These are phyloP conservation scores for Mythimna pallens DNA, from an alignment of 2,888 invertebrate species.

Conservation along the genomic window DNA sequence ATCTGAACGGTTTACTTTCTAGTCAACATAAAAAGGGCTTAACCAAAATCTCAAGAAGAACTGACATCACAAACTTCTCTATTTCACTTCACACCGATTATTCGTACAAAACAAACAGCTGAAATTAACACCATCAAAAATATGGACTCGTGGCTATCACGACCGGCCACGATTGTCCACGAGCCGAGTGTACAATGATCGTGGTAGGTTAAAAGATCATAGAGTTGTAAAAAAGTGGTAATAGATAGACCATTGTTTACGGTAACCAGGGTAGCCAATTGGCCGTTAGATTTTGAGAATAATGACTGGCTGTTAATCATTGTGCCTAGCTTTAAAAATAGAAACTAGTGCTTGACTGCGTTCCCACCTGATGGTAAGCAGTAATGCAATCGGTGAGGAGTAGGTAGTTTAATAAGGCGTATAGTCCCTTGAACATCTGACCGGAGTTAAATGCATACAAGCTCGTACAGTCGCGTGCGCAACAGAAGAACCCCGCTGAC, in stretches of 20 bases:
- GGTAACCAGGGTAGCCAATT: slow-evolving; percentile 3
- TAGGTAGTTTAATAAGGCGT: too few relatives aligned
- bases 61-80: not conserved
- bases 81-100: not conserved
- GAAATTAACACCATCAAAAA: not conserved
- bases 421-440: too few relatives aligned
- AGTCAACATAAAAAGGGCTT: not conserved
- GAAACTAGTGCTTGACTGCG: too few relatives aligned
- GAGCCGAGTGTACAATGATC: slow-evolving; percentile 9
- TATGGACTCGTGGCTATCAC: slow-evolving; percentile 3
- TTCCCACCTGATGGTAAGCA: too few relatives aligned
- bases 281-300: slow-evolving; percentile 16
- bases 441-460: too few relatives aligned
- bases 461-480: too few relatives aligned
- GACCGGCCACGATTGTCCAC: slow-evolving; percentile 3
- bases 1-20: not conserved
- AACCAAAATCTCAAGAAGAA: not conserved
- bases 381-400: too few relatives aligned
- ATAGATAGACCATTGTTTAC: slow-evolving; percentile 33
- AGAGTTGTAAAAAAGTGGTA: slow-evolving; percentile 37
- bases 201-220: slow-evolving; percentile 55
- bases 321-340: too few relatives aligned
- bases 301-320: slow-evolving; percentile 4
- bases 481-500: too few relatives aligned
- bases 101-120: slow-evolving; percentile 39